These are phyloP conservation scores for Anniella stebbinsi DNA, from an alignment of 2,797 vertebrate genomes.

Conservation along the genomic window DNA sequence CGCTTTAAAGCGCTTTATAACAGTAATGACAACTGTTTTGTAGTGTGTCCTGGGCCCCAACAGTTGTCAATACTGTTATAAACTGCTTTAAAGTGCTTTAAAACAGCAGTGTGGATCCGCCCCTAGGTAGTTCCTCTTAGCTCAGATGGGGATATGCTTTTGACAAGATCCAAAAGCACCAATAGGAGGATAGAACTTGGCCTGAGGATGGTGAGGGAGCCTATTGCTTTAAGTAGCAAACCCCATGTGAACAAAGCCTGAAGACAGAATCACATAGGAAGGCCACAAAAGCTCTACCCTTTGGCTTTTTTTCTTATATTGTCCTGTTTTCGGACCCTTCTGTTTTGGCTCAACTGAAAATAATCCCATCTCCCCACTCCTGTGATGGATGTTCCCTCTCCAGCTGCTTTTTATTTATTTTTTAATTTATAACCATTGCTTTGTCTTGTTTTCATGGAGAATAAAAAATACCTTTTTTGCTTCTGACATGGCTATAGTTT, in stretches of 20 bases:
- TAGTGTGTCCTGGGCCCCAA: too few species aligned
- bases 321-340: background rate
- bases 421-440: constrained; percentile 81
- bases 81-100: too few species aligned
- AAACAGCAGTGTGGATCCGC: too few species aligned
- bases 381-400: background rate
- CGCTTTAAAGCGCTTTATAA: too few species aligned
- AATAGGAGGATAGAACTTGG: background rate
- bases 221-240: background rate
- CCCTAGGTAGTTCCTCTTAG: background rate
- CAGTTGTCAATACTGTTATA: too few species aligned
- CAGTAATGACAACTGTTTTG: too few species aligned
- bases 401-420: constrained; percentile 50
- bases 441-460: constrained; percentile 42
- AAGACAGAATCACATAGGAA: background rate
- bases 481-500: background rate
- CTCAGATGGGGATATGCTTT: background rate
- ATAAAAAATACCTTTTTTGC: constrained; percentile 30
- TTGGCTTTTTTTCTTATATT: background rate
- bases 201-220: background rate
- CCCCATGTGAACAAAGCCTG: background rate
- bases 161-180: background rate
- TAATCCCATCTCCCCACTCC: background rate
- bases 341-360: constrained; percentile 13
- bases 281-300: background rate